phyloP scores from a whole-genome alignment of 2,113 vertebrate species.

The Paedocypris sp. region DNA sequence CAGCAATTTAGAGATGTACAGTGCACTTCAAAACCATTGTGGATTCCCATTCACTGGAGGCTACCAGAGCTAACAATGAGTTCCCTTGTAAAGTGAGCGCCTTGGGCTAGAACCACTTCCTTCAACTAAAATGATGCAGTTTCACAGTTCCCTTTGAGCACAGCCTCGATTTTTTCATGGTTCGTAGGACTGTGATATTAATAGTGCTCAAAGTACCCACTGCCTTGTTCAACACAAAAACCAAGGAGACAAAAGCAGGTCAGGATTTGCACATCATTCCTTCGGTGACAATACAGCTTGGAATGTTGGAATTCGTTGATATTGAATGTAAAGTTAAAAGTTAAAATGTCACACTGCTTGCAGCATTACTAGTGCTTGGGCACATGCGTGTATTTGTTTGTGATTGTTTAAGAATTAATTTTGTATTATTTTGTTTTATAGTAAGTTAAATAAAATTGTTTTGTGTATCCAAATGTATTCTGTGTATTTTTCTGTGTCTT shows the following conservation, averaged over 20 bases:
- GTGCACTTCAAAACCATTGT: neutral
- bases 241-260: neutral
- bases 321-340: no score
- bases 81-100: constrained; percentile 20
- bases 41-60: constrained; percentile 8
- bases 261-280: neutral
- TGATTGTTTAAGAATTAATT: no score
- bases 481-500: no score
- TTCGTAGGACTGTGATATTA: constrained; percentile 3
- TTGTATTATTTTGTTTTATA: no score
- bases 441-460: no score
- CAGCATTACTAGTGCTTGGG: no score
- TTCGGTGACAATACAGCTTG: neutral
- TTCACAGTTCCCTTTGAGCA: constrained; percentile 7
- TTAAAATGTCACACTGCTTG: neutral
- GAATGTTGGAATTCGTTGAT: no score
- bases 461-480: no score
- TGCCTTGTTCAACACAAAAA: neutral
- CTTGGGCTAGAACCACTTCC: constrained; percentile 17
- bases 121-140: constrained; percentile 10
- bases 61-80: neutral
- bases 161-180: constrained; percentile 12
- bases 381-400: no score
- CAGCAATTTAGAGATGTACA: constrained; percentile 4
- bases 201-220: constrained; percentile 1